Percentiles rank a stretch among this genome's conserved stretches.
These are phyloP conservation scores for Lophotis ruficrista DNA, from an alignment of 2,113 vertebrate genomes.

Conservation along the genomic window DNA sequence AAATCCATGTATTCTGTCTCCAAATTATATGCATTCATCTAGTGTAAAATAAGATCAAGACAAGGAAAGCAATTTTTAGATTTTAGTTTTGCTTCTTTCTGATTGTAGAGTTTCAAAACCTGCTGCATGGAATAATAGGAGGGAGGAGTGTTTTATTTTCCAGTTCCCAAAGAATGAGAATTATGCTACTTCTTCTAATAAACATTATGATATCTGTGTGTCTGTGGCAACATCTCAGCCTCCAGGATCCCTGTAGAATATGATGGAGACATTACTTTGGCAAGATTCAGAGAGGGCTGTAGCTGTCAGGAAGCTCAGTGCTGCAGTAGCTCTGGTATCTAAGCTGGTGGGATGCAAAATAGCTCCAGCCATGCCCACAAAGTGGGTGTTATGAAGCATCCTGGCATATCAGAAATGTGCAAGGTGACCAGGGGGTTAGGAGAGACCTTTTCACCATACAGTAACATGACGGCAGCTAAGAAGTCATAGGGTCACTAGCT, in stretches of 20 bases:
- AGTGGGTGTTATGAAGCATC: background rate
- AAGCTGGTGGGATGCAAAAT: background rate
- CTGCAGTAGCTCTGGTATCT: background rate
- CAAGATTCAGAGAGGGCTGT: background rate
- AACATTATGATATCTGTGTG: fast-evolving
- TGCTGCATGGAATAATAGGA: background rate
- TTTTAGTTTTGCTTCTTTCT: background rate
- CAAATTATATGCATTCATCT: background rate
- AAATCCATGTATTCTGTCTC: background rate
- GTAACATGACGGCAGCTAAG: background rate
- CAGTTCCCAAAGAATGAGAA: background rate
- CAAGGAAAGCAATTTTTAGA: background rate
- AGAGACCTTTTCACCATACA: background rate
- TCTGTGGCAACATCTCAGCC: background rate
- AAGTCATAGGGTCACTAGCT: background rate
- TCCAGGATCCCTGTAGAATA: background rate
- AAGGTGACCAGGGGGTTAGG: background rate
- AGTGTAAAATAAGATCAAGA: background rate
- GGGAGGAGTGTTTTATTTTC: background rate
- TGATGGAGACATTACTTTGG: background rate
- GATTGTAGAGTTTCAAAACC: background rate
- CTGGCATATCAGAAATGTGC: background rate
- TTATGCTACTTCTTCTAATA: background rate
- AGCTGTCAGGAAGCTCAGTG: background rate
- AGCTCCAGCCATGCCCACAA: background rate